Conservation (phyloP, 2,797 vertebrate species). For the Urophycis tenuis region DNA sequence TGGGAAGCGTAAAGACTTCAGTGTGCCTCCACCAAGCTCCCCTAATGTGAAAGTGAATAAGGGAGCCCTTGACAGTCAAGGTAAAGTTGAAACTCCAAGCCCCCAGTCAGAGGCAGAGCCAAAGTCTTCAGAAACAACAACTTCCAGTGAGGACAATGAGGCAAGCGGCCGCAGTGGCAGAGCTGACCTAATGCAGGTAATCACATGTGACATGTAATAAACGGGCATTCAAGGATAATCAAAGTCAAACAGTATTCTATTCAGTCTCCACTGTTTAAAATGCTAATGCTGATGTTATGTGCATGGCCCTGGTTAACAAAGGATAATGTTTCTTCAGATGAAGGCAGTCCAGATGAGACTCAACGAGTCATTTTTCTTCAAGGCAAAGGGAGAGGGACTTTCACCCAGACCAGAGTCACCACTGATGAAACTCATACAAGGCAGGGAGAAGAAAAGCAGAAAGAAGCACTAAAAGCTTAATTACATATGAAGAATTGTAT, state of each 20-base stretch:
- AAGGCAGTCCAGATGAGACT: conserved; percentile 67
- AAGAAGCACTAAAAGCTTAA: conserved; percentile 40
- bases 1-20: background rate
- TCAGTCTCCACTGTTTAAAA: background rate
- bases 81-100: conserved; percentile 21
- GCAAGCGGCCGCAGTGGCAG: conserved; percentile 29
- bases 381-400: conserved; percentile 57
- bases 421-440: conserved; percentile 61
- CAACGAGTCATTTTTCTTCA: conserved; percentile 76
- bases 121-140: conserved; percentile 38
- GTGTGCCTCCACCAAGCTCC: background rate
- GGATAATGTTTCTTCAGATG: conserved; percentile 42
- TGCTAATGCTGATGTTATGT: background rate
- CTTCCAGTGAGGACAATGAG: conserved; percentile 61
- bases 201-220: background rate
- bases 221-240: background rate
- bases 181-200: conserved; percentile 56
- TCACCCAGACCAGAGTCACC: conserved; percentile 61
- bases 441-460: conserved; percentile 31
- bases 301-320: background rate
- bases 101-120: conserved; percentile 25
- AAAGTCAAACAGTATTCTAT: background rate
- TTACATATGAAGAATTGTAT: background rate
- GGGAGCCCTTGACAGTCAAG: background rate
- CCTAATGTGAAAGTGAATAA: background rate